Conservation (phyloP, 2,113 vertebrate genomes). For the Halichoerus grypus region DNA sequence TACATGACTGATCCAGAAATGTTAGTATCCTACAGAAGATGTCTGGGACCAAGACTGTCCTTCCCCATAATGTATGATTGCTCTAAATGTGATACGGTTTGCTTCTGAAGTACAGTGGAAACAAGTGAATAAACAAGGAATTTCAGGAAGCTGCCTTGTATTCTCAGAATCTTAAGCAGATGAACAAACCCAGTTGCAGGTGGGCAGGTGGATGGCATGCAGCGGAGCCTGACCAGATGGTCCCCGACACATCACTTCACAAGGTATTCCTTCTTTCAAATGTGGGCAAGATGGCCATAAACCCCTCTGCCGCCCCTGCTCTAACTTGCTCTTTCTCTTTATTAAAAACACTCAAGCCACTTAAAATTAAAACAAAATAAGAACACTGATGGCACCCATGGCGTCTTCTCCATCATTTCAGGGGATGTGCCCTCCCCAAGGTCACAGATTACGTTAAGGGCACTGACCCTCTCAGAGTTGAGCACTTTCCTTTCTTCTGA, state of each 20-base stretch:
- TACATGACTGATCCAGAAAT: background rate
- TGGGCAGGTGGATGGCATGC: fast-evolving
- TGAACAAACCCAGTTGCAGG: fast-evolving
- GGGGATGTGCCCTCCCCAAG: fast-evolving
- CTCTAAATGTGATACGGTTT: fast-evolving
- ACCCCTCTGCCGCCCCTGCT: background rate
- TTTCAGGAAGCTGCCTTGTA: background rate
- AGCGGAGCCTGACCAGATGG: fast-evolving
- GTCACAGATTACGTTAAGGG: fast-evolving
- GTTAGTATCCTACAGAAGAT: background rate
- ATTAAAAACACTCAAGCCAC: background rate
- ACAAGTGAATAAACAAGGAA: background rate
- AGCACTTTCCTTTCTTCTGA: fast-evolving
- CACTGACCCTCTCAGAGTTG: fast-evolving
- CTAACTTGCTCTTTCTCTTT: fast-evolving
- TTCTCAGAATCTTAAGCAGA: background rate
- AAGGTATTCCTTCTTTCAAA: too few relatives aligned
- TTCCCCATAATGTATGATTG: fast-evolving
- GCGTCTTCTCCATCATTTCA: fast-evolving
- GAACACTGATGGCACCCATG: fast-evolving
- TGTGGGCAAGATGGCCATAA: fast-evolving
- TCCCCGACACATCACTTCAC: fast-evolving
- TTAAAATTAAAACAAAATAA: background rate
- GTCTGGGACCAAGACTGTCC: background rate
- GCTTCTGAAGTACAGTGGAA: background rate